phyloP scores from a whole-genome alignment of 2,113 vertebrate genomes.

The Centropus unirufus region DNA sequence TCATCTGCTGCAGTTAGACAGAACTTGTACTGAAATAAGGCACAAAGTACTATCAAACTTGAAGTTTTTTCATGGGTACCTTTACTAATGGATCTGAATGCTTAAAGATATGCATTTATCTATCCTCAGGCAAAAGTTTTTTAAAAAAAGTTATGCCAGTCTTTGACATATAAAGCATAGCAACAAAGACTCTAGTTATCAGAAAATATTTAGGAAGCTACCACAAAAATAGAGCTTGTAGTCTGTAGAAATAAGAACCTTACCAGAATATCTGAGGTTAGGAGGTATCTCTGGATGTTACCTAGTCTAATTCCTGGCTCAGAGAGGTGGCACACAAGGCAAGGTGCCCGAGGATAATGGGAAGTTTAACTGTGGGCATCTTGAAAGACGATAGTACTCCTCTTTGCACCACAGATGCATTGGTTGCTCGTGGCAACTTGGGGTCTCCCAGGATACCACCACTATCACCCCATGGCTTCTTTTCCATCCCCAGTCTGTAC shows the following conservation, averaged over 20 bases:
- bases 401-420: background rate
- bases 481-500: background rate
- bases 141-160: background rate
- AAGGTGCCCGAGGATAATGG: rapidly evolving
- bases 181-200: background rate
- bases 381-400: background rate
- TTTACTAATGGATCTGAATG: background rate
- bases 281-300: background rate
- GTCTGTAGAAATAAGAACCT: background rate
- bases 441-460: background rate
- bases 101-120: background rate
- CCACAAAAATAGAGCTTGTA: background rate
- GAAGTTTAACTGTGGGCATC: background rate
- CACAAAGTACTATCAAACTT: background rate
- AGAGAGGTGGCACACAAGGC: background rate
- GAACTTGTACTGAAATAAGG: background rate
- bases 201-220: background rate
- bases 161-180: background rate
- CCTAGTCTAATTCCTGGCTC: background rate
- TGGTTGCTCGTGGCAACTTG: background rate
- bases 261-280: background rate
- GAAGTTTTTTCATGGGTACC: background rate
- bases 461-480: background rate
- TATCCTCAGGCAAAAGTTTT: background rate
- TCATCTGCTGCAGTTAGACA: background rate